phyloP scores from a whole-genome alignment of 2,113 vertebrate genomes.

The Thomomys bottae region DNA sequence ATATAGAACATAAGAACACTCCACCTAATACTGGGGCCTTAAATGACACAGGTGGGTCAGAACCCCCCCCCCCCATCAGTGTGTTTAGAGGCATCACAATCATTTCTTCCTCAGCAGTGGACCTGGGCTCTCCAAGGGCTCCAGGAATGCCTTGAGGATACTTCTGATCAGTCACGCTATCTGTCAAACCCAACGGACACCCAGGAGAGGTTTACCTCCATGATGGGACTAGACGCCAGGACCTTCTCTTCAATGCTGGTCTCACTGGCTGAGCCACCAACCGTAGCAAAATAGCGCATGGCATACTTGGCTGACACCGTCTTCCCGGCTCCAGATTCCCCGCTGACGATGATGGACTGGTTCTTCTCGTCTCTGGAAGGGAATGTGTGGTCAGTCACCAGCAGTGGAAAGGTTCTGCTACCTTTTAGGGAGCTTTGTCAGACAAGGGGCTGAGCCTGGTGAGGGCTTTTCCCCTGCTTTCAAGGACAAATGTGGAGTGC shows the following conservation, averaged over 20 bases:
- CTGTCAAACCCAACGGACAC: neutral
- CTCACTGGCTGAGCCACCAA: slow-evolving; percentile 92
- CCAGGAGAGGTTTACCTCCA: slow-evolving; percentile 91
- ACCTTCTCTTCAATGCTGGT: slow-evolving; percentile 96
- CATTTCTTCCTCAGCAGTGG: neutral
- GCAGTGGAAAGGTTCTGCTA: neutral
- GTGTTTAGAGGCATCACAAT: neutral
- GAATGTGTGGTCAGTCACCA: slow-evolving; percentile 22
- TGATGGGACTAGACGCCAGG: slow-evolving; percentile 95
- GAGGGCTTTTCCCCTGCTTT: neutral
- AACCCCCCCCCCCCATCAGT: too few relatives aligned
- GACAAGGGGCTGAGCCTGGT: neutral
- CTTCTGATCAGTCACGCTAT: neutral
- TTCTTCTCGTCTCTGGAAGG: slow-evolving; percentile 94
- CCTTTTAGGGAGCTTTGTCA: neutral
- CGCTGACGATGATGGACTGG: slow-evolving; percentile 98
- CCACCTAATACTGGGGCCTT: neutral
- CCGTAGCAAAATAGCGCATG: slow-evolving; percentile 95
- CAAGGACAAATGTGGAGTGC: neutral
- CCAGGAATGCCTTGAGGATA: neutral
- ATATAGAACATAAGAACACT: neutral
- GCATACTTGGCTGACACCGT: slow-evolving; percentile 97
- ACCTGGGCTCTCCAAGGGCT: neutral
- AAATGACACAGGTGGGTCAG: neutral
- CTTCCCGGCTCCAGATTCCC: slow-evolving; percentile 97